A percentile compares a stretch with the other conserved stretches of the same genome.
These are phyloP conservation scores for Tetraodon nigroviridis DNA, from an alignment of 2,113 vertebrate species.

Conservation along the genomic window DNA sequence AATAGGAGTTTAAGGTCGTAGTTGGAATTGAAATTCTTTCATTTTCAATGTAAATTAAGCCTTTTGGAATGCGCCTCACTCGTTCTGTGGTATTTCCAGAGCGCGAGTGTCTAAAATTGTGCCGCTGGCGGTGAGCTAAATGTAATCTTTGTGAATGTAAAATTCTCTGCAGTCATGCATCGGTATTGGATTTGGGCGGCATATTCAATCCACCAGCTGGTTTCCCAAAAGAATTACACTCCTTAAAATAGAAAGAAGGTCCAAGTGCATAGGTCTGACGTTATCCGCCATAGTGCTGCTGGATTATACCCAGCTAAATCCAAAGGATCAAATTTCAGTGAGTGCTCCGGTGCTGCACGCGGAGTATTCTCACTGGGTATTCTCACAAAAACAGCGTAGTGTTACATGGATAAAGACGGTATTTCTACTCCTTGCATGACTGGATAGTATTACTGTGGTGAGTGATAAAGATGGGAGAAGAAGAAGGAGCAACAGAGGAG, in stretches of 20 bases:
- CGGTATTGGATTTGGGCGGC: conserved; percentile 44
- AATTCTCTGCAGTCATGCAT: conserved; percentile 52
- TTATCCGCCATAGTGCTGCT: conserved; percentile 67
- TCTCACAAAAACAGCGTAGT: conserved; percentile 58
- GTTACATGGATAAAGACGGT: conserved; percentile 57
- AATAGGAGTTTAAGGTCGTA: too few relatives aligned
- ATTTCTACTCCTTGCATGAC: conserved; percentile 54
- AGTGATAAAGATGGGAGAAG: conserved; percentile 30
- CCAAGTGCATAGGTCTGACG: conserved; percentile 65
- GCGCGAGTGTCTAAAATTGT: conserved; percentile 34
- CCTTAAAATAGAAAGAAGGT: conserved; percentile 64
- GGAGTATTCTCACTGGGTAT: conserved; percentile 41
- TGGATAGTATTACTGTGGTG: conserved; percentile 34
- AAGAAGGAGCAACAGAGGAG: conserved; percentile 8
- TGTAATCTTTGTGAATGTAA: conserved; percentile 56
- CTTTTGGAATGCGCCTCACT: background rate
- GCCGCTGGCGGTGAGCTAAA: conserved; percentile 24
- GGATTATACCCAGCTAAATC: conserved; percentile 68
- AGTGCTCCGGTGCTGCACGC: conserved; percentile 57
- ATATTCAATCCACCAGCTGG: conserved; percentile 64
- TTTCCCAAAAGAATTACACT: conserved; percentile 66
- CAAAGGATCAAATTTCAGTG: conserved; percentile 70
- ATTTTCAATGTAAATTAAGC: background rate
- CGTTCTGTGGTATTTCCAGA: conserved; percentile 14
- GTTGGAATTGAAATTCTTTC: too few relatives aligned